phyloP scores from a whole-genome alignment of 1,140 invertebrate species.

The Hylaeus volcanicus region DNA sequence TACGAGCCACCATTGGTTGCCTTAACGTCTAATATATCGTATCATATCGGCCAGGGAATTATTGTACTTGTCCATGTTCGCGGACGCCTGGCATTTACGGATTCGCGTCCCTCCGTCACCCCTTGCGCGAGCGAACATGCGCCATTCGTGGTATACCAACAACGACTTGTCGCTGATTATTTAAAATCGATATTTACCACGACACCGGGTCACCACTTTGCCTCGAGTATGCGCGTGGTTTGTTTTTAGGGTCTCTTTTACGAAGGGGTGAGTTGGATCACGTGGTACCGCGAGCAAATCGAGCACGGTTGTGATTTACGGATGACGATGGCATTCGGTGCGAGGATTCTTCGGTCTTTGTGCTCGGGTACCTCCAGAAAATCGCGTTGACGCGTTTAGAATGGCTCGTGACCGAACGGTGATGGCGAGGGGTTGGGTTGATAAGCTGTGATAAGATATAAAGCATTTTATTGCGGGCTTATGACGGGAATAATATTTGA shows the following conservation, averaged over 20 bases:
- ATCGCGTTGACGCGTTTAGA: too few species aligned
- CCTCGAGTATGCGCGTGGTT: not conserved
- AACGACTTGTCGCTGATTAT: not conserved
- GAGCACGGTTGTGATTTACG: not conserved
- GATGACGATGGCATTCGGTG: not conserved
- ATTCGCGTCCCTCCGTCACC: not conserved
- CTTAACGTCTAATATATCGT: conserved; percentile 61
- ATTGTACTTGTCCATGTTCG: conserved; percentile 12
- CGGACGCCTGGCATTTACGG: not conserved
- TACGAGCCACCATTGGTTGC: conserved; percentile 56
- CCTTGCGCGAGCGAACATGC: not conserved
- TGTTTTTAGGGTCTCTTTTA: not conserved
- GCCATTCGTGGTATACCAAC: not conserved
- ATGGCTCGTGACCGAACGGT: too few species aligned
- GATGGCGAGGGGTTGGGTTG: too few species aligned
- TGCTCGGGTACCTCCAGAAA: too few species aligned
- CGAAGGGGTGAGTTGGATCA: too few species aligned
- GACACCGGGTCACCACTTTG: not conserved
- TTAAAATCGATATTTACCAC: conserved; percentile 19
- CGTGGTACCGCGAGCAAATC: not conserved
- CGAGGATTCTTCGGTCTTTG: too few species aligned
- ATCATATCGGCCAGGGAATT: conserved; percentile 35
- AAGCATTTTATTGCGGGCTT: too few species aligned
- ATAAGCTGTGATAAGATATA: too few species aligned
- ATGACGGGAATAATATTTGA: too few species aligned